Conservation (phyloP, 2,888 invertebrate species). For the Acronicta leporina region DNA sequence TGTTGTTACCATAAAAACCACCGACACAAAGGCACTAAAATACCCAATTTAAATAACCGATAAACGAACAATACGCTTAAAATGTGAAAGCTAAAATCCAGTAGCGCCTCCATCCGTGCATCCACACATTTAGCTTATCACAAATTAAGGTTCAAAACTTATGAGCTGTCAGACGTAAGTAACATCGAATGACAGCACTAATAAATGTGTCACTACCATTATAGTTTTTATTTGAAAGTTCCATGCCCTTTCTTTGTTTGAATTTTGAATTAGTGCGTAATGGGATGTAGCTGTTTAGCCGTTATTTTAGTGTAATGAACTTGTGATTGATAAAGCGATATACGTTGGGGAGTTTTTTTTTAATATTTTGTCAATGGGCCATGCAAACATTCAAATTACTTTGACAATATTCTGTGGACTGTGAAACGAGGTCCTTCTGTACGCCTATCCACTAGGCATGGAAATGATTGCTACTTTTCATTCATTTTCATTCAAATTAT, state of each 20-base stretch:
- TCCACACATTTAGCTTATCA: slow-evolving; percentile 83
- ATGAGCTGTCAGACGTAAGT: slow-evolving; percentile 83
- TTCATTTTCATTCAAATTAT: too few relatives aligned
- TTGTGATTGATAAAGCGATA: slow-evolving; percentile 33
- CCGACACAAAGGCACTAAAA: slow-evolving; percentile 48
- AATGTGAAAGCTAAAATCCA: slow-evolving; percentile 81
- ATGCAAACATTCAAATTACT: too few relatives aligned
- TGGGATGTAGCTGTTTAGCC: slow-evolving; percentile 54
- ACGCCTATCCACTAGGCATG: too few relatives aligned
- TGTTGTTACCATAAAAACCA: slow-evolving; percentile 52
- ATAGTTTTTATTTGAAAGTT: slow-evolving; percentile 84
- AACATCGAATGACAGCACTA: slow-evolving; percentile 79
- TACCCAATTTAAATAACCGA: slow-evolving; percentile 54
- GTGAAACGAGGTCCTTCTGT: too few relatives aligned
- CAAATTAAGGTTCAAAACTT: slow-evolving; percentile 84
- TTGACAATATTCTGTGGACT: slow-evolving; percentile 19
- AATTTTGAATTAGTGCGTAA: slow-evolving; percentile 69
- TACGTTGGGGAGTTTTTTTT: slow-evolving; percentile 36
- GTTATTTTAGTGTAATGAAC: slow-evolving; percentile 44
- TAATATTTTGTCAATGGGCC: slow-evolving; percentile 20
- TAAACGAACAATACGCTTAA: slow-evolving; percentile 57
- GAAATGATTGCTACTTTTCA: too few relatives aligned
- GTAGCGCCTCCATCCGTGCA: slow-evolving; percentile 76
- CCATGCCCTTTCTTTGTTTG: slow-evolving; percentile 88
- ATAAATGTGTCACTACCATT: slow-evolving; percentile 85